A percentile compares a stretch with the other conserved stretches of the same genome.
These are phyloP conservation scores for Proctacanthus coquilletti DNA, from an alignment of 1,140 invertebrate genomes.

Conservation along the genomic window DNA sequence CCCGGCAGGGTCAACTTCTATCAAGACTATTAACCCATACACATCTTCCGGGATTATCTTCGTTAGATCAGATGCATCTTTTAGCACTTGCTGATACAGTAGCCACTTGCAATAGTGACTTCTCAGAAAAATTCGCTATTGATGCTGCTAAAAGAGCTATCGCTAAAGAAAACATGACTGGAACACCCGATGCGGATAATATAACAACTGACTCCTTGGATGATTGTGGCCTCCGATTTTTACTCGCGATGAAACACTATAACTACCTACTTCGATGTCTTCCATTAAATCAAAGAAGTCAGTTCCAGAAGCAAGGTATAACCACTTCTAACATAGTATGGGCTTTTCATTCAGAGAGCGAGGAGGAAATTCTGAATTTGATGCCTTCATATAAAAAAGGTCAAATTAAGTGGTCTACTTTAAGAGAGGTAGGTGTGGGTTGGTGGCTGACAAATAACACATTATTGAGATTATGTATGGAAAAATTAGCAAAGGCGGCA, in stretches of 20 bases:
- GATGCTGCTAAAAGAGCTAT: conserved; percentile 56
- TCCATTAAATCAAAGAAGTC: conserved; percentile 69
- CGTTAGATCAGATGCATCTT: conserved; percentile 98
- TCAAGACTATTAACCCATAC: conserved; percentile 87
- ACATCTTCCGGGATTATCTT: conserved; percentile 90
- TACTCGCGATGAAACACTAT: conserved; percentile 95
- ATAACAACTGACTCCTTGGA: conserved; percentile 69
- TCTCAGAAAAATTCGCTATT: conserved; percentile 66
- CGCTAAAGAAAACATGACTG: conserved; percentile 50
- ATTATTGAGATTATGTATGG: conserved; percentile 70
- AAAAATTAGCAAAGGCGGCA: conserved; percentile 83
- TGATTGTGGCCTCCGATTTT: conserved; percentile 91
- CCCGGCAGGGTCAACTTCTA: conserved; percentile 56
- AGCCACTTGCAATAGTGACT: conserved; percentile 78
- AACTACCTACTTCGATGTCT: conserved; percentile 86
- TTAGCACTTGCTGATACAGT: conserved; percentile 95
- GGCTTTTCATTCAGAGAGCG: conserved; percentile 98
- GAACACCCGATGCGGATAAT: conserved; percentile 41
- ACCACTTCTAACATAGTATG: conserved; percentile 89
- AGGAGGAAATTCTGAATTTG: conserved; percentile 83
- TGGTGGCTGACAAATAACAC: conserved; percentile 92
- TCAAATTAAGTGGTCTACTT: conserved; percentile 75
- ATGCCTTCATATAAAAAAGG: conserved; percentile 78
- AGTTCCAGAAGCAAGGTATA: conserved; percentile 79
- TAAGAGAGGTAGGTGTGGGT: conserved; percentile 83